phyloP scores from a whole-genome alignment of 1,140 invertebrate genomes.

The Delia radicum region DNA sequence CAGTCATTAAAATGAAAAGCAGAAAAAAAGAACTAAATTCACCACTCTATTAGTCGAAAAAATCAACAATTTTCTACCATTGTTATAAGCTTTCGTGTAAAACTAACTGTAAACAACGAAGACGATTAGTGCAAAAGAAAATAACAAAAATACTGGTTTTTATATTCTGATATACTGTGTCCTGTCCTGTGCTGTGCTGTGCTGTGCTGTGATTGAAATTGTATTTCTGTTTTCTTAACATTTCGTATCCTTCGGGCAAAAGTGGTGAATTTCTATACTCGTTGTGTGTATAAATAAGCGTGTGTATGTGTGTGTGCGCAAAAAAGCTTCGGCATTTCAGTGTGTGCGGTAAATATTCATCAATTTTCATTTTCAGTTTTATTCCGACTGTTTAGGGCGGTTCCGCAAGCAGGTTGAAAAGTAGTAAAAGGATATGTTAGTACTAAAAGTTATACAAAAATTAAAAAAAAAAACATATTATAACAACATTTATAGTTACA shows the following conservation, averaged over 20 bases:
- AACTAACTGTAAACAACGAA: neutral
- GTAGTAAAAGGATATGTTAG: slow-evolving; percentile 21
- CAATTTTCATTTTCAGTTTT: slow-evolving; percentile 56
- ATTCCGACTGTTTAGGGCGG: slow-evolving; percentile 56
- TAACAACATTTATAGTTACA: too few relatives aligned
- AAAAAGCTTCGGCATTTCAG: slow-evolving; percentile 30
- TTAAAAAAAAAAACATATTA: slow-evolving; percentile 25
- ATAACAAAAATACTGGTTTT: too few relatives aligned
- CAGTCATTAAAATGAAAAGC: too few relatives aligned
- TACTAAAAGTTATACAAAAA: neutral
- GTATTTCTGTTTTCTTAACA: neutral
- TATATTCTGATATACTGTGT: neutral
- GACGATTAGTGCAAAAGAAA: too few relatives aligned
- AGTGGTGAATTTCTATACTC: neutral
- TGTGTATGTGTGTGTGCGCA: neutral
- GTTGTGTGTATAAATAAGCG: neutral
- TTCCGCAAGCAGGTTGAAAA: slow-evolving; percentile 49
- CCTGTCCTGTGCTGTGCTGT: neutral
- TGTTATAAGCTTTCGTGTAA: neutral
- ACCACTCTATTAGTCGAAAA: too few relatives aligned
- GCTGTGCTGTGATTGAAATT: neutral
- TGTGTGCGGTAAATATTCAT: slow-evolving; percentile 43
- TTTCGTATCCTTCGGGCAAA: neutral
- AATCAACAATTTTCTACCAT: too few relatives aligned
- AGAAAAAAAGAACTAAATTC: too few relatives aligned